Conservation (phyloP, 2,113 vertebrate species). For the Guaruba guarouba region DNA sequence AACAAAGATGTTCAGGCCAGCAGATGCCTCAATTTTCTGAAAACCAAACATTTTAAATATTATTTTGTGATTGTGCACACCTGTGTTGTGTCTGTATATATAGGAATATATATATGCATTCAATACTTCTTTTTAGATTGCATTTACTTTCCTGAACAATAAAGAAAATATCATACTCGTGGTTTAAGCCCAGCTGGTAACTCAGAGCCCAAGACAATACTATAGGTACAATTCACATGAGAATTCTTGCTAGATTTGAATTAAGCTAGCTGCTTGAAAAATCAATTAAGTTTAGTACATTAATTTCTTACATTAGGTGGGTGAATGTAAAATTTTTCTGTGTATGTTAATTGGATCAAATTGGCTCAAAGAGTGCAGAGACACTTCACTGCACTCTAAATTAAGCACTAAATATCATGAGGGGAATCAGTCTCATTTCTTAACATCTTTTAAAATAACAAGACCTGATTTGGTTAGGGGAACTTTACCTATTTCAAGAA, state of each 20-base stretch:
- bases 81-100: not conserved
- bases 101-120: not conserved
- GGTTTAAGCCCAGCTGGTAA: not conserved
- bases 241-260: not conserved
- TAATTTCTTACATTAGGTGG: not conserved
- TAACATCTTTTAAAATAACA: not conserved
- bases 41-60: not conserved
- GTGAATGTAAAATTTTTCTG: not conserved
- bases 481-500: not conserved
- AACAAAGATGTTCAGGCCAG: not conserved
- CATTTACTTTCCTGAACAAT: not conserved
- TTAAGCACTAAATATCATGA: not conserved
- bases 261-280: not conserved
- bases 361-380: not conserved
- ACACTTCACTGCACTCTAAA: not conserved
- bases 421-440: not conserved
- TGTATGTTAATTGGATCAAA: not conserved
- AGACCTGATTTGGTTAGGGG: not conserved
- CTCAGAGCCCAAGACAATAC: not conserved
- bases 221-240: not conserved
- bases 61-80: not conserved
- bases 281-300: not conserved
- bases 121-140: not conserved
- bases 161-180: not conserved
- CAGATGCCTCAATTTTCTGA: not conserved